These are phyloP conservation scores for Clarias fuscus DNA, from an alignment of 2,797 vertebrate genomes.

Conservation along the genomic window DNA sequence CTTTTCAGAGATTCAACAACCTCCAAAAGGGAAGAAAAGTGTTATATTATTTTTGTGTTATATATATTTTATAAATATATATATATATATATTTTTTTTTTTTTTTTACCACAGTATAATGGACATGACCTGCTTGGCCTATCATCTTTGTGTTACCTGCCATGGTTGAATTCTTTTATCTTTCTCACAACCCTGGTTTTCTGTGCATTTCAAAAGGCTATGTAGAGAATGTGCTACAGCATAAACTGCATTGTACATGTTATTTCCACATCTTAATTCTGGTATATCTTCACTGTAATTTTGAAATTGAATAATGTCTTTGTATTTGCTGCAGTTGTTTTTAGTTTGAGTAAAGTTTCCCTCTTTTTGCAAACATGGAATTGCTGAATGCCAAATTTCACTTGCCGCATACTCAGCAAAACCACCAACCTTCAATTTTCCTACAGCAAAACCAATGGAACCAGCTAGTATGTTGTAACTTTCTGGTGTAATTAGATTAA, in stretches of 20 bases:
- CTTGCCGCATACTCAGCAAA: slow-evolving; percentile 64
- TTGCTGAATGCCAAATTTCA: slow-evolving; percentile 67
- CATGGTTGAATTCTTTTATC: slow-evolving; percentile 55
- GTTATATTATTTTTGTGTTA: neutral
- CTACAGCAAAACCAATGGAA: slow-evolving; percentile 71
- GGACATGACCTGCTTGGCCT: neutral
- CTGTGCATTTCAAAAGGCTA: slow-evolving; percentile 59
- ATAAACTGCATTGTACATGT: slow-evolving; percentile 13
- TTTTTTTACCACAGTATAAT: neutral
- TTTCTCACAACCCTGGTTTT: slow-evolving; percentile 61
- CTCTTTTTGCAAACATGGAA: slow-evolving; percentile 54
- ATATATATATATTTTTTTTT: too few species aligned
- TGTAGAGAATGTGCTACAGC: slow-evolving; percentile 20
- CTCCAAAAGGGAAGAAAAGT: slow-evolving; percentile 44
- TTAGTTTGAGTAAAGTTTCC: neutral
- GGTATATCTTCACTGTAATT: slow-evolving; percentile 71
- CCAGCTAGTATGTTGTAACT: slow-evolving; percentile 70
- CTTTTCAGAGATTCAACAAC: slow-evolving; percentile 67
- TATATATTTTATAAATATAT: too few species aligned
- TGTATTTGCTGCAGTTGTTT: slow-evolving; percentile 69
- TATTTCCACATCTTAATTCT: slow-evolving; percentile 15
- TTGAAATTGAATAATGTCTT: slow-evolving; percentile 74
- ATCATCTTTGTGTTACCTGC: slow-evolving; percentile 62
- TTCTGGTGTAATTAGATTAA: slow-evolving; percentile 68
- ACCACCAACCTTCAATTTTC: slow-evolving; percentile 67